A percentile compares a stretch with the other conserved stretches of the same genome.
Evolutionary conservation across 2,113 vertebrate species (phyloP).

Genomic region (Neotoma lepida): DNA sequence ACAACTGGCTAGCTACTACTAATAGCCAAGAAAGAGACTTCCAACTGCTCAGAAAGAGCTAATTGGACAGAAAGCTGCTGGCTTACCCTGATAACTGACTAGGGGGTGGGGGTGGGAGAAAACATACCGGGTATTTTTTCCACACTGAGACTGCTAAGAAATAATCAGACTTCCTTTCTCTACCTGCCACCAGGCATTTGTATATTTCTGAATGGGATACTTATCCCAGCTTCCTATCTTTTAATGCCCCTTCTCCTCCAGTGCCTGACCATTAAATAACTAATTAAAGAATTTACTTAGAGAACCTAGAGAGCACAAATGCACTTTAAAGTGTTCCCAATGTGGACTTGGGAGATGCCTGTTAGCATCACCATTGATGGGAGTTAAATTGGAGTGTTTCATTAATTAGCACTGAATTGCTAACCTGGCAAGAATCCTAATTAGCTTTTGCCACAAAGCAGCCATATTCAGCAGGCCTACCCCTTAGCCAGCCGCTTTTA

Average conservation of each 20-base stretch:
- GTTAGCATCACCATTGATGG: constrained; percentile 1
- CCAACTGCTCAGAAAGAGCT: not conserved
- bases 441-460: constrained; percentile 65
- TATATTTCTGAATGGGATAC: not conserved
- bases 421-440: constrained; percentile 73
- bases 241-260: not conserved
- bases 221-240: not conserved
- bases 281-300: constrained; percentile 31
- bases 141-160: not conserved
- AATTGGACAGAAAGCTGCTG: not conserved
- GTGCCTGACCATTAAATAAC: not conserved
- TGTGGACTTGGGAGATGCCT: not conserved
- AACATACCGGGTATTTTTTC: not conserved
- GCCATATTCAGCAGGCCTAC: constrained; percentile 31
- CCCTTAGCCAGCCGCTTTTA: constrained; percentile 26
- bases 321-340: constrained; percentile 39
- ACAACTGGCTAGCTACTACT: not conserved
- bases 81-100: not conserved
- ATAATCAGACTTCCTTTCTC: not conserved
- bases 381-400: constrained; percentile 52
- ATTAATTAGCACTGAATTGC: constrained; percentile 65
- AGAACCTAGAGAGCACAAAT: not conserved
- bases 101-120: not conserved
- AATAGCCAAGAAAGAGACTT: not conserved
- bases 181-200: not conserved